These are phyloP conservation scores for Portevinia maculata DNA, from an alignment of 2,888 invertebrate genomes.

Conservation along the genomic window DNA sequence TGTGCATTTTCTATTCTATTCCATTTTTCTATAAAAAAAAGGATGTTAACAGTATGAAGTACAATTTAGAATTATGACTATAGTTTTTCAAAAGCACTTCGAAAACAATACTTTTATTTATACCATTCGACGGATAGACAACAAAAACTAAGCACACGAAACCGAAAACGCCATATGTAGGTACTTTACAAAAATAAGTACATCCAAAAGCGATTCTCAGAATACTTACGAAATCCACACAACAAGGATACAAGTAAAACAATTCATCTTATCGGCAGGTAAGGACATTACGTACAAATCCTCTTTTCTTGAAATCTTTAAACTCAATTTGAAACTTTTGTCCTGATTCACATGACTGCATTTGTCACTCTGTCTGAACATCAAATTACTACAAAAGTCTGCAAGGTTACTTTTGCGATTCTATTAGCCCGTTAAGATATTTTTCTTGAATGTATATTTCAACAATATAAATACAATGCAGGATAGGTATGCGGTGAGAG, in stretches of 20 bases:
- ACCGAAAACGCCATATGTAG: background rate
- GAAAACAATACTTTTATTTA: too few species aligned
- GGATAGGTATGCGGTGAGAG: too few species aligned
- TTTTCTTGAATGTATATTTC: too few species aligned
- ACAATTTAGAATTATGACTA: too few species aligned
- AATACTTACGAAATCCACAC: background rate
- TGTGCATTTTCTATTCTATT: too few species aligned
- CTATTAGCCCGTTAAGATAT: conserved; percentile 26
- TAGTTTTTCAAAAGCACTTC: too few species aligned
- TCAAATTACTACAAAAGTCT: conserved; percentile 23
- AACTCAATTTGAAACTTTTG: conserved; percentile 56
- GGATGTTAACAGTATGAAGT: too few species aligned
- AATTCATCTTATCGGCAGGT: conserved; percentile 60
- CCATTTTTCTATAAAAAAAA: too few species aligned
- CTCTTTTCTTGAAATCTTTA: conserved; percentile 34
- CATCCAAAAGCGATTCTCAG: background rate
- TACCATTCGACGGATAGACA: too few species aligned
- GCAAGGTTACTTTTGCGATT: conserved; percentile 14
- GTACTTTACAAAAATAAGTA: background rate
- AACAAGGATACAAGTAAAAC: conserved; percentile 25
- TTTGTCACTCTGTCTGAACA: conserved; percentile 37
- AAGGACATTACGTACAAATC: conserved; percentile 44
- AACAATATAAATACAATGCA: too few species aligned
- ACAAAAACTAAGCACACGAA: too few species aligned
- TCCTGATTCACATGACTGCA: conserved; percentile 43